These are phyloP conservation scores for Machaerirhynchus nigripectus DNA, from an alignment of 2,113 vertebrate species.

Conservation along the genomic window DNA sequence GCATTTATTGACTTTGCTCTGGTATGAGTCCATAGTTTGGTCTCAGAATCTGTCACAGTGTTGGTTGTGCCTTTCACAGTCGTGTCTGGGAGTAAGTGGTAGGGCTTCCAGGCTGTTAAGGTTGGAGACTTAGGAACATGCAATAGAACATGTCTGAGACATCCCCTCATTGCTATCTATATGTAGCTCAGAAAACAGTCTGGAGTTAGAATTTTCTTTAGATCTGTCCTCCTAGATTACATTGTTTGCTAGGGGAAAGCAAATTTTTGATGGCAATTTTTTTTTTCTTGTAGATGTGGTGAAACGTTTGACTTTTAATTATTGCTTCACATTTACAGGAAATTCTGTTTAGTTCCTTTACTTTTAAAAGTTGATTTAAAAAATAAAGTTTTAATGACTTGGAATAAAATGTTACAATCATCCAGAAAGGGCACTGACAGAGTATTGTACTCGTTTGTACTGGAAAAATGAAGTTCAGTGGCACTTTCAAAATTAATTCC, in stretches of 20 bases:
- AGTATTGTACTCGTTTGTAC: not conserved
- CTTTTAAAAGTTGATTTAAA: not conserved
- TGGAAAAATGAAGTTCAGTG: not conserved
- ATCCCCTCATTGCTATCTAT: not conserved
- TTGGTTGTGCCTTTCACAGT: not conserved
- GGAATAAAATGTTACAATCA: not conserved
- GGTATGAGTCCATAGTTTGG: not conserved
- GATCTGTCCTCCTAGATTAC: not conserved
- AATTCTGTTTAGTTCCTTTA: not conserved
- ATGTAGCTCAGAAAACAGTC: not conserved
- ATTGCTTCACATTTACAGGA: not conserved
- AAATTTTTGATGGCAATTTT: not conserved
- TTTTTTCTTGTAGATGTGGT: not conserved
- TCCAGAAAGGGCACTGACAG: not conserved
- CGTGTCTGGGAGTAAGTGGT: not conserved
- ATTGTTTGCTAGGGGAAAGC: not conserved
- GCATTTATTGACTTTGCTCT: not conserved
- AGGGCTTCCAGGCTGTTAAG: not conserved
- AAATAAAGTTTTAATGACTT: not conserved
- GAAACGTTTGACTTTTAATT: not conserved
- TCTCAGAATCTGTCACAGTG: not conserved
- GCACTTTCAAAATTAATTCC: not conserved
- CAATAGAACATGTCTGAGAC: not conserved
- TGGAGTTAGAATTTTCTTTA: not conserved
- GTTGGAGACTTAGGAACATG: not conserved